Evolutionary conservation across 1,140 invertebrate species (phyloP), one percentile per base, ranked within the genome.

Genomic region (Goniozus legneri): DNA sequence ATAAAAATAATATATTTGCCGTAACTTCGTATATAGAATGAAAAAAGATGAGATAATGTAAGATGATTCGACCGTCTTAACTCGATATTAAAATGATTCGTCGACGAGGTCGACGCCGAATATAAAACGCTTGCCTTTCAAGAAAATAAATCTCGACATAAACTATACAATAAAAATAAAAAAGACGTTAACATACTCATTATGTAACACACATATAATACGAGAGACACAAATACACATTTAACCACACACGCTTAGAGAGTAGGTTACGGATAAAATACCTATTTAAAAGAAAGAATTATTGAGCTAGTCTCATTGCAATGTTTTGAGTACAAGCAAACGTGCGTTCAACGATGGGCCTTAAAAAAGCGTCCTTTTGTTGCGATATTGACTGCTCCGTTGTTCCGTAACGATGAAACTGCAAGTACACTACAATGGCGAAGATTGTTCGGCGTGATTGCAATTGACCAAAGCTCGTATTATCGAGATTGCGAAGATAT

Each of bases 261-360:
- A 40, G 21, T 40, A 27, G 38, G 14, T 44, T 33, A 16, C 41
- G 48, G 33, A 16, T 21, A 43, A n/a, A n/a, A n/a, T n/a, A n/a
- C n/a, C n/a, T n/a, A n/a, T n/a, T n/a, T n/a, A n/a, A n/a, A n/a
- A n/a, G n/a, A n/a, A n/a, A n/a, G n/a, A n/a, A n/a, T n/a, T 21
- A 31, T 64, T 58, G 59, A 67, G 65, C 65, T 67, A 66, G 65
- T 64, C 65, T 67, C 66, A 54, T 18, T 31, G 64, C 36, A 54
- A 58, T 58, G 53, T 62, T 44, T 56, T 65, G 34, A 35, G 64
- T 68, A 68, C 62, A 68, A 65, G 62, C 44, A 52, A 60, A 52
- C 22, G 50, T 53, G 50, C 48, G 39, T 52, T 45, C 35, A 50
- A 55, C 38, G 36, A n/a, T n/a, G n/a, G n/a, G n/a, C n/a, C n/a